Evolutionary conservation across 1,140 invertebrate genomes (phyloP).

Genomic region (Coptotermes formosanus): DNA sequence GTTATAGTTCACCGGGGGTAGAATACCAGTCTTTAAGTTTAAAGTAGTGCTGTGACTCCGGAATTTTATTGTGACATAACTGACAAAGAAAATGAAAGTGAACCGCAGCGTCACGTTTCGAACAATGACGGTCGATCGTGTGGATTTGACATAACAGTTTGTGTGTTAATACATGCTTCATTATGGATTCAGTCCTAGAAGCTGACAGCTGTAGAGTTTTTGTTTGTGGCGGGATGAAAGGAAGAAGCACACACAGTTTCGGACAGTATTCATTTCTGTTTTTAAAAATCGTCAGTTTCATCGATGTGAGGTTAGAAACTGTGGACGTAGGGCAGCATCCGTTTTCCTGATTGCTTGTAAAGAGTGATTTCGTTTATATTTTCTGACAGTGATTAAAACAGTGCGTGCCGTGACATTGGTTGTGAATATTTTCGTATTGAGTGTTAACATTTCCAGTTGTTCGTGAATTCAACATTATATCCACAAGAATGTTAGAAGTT

Average conservation of each 20-base stretch:
- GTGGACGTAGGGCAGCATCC: neutral
- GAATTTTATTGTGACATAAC: neutral
- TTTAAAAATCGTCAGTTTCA: neutral
- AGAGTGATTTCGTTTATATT: neutral
- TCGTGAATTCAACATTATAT: neutral
- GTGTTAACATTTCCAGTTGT: neutral
- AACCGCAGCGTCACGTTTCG: neutral
- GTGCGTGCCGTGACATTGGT: neutral
- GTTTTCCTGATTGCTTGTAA: neutral
- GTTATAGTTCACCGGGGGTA: neutral
- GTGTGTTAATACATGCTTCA: neutral
- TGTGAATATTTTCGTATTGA: neutral
- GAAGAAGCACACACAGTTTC: neutral
- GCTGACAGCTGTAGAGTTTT: neutral
- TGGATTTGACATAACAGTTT: neutral
- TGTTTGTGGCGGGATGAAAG: neutral
- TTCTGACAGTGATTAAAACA: neutral
- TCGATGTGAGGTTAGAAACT: neutral
- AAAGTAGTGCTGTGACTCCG: neutral
- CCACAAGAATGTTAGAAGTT: slow-evolving; percentile 4
- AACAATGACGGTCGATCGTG: neutral
- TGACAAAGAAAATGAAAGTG: neutral
- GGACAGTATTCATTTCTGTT: neutral
- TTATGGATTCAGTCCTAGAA: neutral
- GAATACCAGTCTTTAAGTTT: neutral